A percentile compares a stretch with the other conserved stretches of the same genome.
phyloP scores from a whole-genome alignment of 2,888 invertebrate species.

The Nomada goodeniana region DNA sequence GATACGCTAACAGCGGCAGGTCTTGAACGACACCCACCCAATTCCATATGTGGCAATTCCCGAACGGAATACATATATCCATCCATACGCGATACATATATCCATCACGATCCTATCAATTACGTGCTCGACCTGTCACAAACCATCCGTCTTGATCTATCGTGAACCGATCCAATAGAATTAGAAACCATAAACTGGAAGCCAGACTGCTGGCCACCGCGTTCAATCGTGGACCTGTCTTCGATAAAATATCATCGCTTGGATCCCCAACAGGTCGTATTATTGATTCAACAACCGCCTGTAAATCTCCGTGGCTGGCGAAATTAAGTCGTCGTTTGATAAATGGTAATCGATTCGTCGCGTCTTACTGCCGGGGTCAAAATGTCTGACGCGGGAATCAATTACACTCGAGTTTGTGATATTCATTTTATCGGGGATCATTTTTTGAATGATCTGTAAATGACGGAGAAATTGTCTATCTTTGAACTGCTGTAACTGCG shows the following conservation, averaged over 20 bases:
- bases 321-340: slow-evolving; percentile 70
- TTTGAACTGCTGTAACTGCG: no score
- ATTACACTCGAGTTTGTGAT: slow-evolving; percentile 47
- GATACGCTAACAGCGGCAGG: slow-evolving; percentile 34
- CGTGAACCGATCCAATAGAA: slow-evolving; percentile 63
- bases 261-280: slow-evolving; percentile 50
- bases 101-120: slow-evolving; percentile 70
- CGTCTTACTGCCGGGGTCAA: slow-evolving; percentile 43
- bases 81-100: slow-evolving; percentile 47
- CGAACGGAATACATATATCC: slow-evolving; percentile 44
- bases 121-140: slow-evolving; percentile 64
- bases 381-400: slow-evolving; percentile 48
- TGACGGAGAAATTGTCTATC: background rate
- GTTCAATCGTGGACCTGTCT: slow-evolving; percentile 62
- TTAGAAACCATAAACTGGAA: slow-evolving; percentile 64
- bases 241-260: slow-evolving; percentile 68
- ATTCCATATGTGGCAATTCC: slow-evolving; percentile 60
- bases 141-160: slow-evolving; percentile 69
- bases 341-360: slow-evolving; percentile 53
- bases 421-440: background rate
- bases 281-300: slow-evolving; percentile 63
- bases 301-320: slow-evolving; percentile 57
- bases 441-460: background rate
- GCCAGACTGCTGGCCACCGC: slow-evolving; percentile 18
- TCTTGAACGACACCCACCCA: slow-evolving; percentile 49